Conservation (phyloP, 1,140 invertebrate genomes). For the Dolichoris vasculosae region DNA sequence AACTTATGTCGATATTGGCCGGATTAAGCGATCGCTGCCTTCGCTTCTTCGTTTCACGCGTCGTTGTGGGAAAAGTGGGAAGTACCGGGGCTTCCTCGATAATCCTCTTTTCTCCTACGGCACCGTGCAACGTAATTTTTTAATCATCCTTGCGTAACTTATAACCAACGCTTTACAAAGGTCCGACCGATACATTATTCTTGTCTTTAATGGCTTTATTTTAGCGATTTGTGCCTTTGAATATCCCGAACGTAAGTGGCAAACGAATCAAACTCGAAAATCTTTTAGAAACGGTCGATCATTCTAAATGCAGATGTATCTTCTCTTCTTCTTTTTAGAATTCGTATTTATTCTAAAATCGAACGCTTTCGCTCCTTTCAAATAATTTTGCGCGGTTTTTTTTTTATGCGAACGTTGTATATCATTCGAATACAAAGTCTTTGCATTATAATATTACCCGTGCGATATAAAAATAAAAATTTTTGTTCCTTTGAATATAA, state of each 20-base stretch:
- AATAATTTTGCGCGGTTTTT: background rate
- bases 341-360: too few relatives aligned
- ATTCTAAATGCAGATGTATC: too few relatives aligned
- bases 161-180: background rate
- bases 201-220: too few relatives aligned
- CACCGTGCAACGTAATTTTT: background rate
- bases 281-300: too few relatives aligned
- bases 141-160: background rate
- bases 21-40: background rate
- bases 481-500: too few relatives aligned
- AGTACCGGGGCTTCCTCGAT: background rate
- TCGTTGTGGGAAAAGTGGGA: constrained; percentile 4
- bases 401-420: background rate
- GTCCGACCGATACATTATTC: too few relatives aligned
- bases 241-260: too few relatives aligned
- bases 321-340: too few relatives aligned
- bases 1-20: background rate
- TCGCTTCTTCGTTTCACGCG: background rate
- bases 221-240: background rate
- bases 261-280: background rate
- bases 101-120: background rate
- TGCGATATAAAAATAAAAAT: too few relatives aligned
- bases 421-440: background rate
- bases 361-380: too few relatives aligned
- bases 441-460: too few relatives aligned